These are phyloP conservation scores for Pachyramphus minor DNA, from an alignment of 2,113 vertebrate species.

Conservation along the genomic window DNA sequence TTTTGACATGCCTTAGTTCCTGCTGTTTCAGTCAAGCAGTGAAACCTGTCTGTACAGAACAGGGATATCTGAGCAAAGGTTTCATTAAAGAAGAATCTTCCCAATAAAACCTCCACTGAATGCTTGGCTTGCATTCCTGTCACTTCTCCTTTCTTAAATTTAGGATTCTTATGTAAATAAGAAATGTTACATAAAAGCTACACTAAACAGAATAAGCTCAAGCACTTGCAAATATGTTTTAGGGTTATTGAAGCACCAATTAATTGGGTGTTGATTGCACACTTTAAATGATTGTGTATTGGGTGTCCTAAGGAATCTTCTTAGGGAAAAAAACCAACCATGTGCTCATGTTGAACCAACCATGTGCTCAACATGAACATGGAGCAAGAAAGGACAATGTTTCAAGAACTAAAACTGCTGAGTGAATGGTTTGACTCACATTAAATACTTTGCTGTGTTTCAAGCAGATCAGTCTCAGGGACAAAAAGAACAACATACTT, in stretches of 20 bases:
- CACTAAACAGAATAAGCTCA: neutral
- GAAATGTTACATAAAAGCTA: neutral
- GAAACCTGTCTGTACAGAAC: neutral
- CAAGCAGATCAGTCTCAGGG: neutral
- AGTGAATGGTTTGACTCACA: neutral
- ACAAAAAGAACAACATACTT: neutral
- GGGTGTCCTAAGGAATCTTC: neutral
- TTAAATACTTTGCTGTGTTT: neutral
- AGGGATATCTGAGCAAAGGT: neutral
- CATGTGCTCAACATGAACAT: neutral
- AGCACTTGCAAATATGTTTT: neutral
- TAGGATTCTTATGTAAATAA: neutral
- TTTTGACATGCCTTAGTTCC: neutral
- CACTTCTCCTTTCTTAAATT: neutral
- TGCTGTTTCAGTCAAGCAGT: neutral
- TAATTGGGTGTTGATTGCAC: neutral
- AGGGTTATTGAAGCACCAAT: neutral
- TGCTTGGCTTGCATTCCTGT: neutral
- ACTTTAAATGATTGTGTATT: neutral
- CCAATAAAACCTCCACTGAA: neutral
- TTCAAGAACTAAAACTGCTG: neutral
- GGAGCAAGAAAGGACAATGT: neutral
- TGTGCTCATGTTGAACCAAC: neutral
- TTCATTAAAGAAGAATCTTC: neutral
- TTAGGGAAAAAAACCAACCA: neutral